These are phyloP conservation scores for Macrophya annulata DNA, from an alignment of 2,888 invertebrate genomes.

Conservation along the genomic window DNA sequence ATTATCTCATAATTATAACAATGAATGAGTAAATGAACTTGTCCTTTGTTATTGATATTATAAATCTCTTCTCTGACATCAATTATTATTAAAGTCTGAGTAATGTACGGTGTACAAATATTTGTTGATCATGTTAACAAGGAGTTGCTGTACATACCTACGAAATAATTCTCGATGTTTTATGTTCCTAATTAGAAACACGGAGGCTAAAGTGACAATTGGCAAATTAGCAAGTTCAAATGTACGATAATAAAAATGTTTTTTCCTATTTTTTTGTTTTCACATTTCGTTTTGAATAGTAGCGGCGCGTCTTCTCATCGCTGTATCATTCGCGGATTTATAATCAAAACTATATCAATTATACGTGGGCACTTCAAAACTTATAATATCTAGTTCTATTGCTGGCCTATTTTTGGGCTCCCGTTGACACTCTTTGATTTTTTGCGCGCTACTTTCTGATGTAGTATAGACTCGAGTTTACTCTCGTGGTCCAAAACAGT, in stretches of 20 bases:
- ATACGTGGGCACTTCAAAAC: constrained; percentile 31
- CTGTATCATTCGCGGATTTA: background rate
- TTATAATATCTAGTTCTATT: constrained; percentile 25
- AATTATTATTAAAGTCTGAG: background rate
- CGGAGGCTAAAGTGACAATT: background rate
- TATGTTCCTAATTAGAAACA: constrained; percentile 17
- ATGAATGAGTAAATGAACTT: background rate
- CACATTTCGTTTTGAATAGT: background rate
- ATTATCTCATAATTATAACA: background rate
- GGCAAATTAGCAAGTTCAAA: background rate
- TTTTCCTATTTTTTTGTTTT: background rate
- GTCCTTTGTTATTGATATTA: background rate
- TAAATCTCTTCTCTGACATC: background rate
- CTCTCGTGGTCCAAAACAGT: background rate
- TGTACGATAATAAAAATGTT: background rate
- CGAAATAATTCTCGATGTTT: background rate
- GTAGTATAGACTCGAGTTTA: background rate
- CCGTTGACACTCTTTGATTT: constrained; percentile 25
- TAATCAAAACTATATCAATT: background rate
- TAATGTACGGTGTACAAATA: background rate
- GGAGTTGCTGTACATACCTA: background rate
- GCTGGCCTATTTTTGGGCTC: constrained; percentile 36
- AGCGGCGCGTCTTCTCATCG: background rate
- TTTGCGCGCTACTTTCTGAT: constrained; percentile 15
- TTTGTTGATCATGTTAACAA: background rate